Base-by-base conservation (phyloP, 2,113 vertebrate genomes). In the Oncorhynchus clarkii region DNA sequence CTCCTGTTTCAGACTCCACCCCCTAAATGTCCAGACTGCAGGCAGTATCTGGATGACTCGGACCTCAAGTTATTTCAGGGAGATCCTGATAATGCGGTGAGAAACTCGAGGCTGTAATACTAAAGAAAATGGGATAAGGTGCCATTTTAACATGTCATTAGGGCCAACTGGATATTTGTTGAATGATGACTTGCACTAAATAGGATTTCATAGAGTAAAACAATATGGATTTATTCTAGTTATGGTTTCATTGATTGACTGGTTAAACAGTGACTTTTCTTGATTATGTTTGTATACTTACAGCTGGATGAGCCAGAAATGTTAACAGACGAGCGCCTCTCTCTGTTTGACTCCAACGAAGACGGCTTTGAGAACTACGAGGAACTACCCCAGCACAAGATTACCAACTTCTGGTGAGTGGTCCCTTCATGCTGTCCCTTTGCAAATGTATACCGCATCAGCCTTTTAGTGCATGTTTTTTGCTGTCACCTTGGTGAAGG, bases 281-380 rank as follows among this genome's bases (percentile, higher is more conserved):
- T 62, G 13, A 26, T 9, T 20, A n/a, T 22, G 4, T 31, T 31
- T 71, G 20, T 16, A 1, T 74, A 22, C 67, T 12, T 45, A 66
- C 81, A 99, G 97, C 87, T 99, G 84, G 97, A 98, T 1, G 98
- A 99, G 72, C 96, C 95, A 0, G 96, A 98, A 78, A 95, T 99
- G 96, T 86, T 99, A 82, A 98, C 96, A 0, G 95, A 96, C 0
- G 98, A 99, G 78, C 94, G 95, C 1, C 76, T 99, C 67, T 98
- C 96, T 22, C 90, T 99, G 67, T 99, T 98, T 0, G 97, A 98
- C 3, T 91, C 95, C 0, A 98, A 97, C 1, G 96, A 96, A 29
- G 95, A 96, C 13, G 97, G 96, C 0, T 99, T 98, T 71, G 98
- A 98, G 90, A 98, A 96, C 87, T 99, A 99, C 1, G 97, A 99